A percentile compares a stretch with the other conserved stretches of the same genome.
These are phyloP conservation scores for Eristalinus aeneus DNA, from an alignment of 2,888 invertebrate genomes.

Conservation along the genomic window DNA sequence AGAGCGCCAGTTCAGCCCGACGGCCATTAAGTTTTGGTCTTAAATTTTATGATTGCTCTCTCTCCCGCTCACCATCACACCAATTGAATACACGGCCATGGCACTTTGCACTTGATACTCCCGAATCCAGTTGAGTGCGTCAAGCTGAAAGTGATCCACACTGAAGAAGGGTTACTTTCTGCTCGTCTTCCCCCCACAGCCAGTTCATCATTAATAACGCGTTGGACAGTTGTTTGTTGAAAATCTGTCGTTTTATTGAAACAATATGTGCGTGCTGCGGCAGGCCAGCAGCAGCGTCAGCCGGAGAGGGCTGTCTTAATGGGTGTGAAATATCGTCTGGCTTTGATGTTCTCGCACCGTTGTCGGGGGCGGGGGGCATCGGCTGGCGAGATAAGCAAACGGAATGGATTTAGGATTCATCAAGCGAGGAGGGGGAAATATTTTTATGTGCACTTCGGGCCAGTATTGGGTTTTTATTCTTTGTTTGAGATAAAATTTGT, in stretches of 20 bases:
- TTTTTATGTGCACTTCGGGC: background rate
- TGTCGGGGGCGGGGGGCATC: background rate
- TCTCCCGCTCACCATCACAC: constrained; percentile 37
- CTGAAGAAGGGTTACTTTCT: background rate
- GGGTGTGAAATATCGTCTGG: constrained; percentile 59
- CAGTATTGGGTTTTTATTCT: background rate
- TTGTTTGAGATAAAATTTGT: background rate
- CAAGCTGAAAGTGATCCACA: constrained; percentile 34
- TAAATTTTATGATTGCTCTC: constrained; percentile 57
- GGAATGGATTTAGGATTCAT: background rate
- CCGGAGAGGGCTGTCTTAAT: constrained; percentile 30
- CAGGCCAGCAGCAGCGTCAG: background rate
- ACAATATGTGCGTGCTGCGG: constrained; percentile 13
- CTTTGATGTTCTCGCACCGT: constrained; percentile 23
- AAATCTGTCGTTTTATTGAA: constrained; percentile 35
- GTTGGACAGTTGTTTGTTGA: constrained; percentile 56
- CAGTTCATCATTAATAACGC: constrained; percentile 56
- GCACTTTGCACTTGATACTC: constrained; percentile 61
- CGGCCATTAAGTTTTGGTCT: constrained; percentile 63
- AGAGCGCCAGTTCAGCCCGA: constrained; percentile 60
- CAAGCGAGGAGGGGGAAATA: background rate
- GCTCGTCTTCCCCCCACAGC: constrained; percentile 24
- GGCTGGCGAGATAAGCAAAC: background rate
- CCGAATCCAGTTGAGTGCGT: constrained; percentile 55
- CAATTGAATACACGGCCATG: constrained; percentile 34